phyloP scores from a whole-genome alignment of 2,888 invertebrate genomes.

The Nymphalis polychloros region DNA sequence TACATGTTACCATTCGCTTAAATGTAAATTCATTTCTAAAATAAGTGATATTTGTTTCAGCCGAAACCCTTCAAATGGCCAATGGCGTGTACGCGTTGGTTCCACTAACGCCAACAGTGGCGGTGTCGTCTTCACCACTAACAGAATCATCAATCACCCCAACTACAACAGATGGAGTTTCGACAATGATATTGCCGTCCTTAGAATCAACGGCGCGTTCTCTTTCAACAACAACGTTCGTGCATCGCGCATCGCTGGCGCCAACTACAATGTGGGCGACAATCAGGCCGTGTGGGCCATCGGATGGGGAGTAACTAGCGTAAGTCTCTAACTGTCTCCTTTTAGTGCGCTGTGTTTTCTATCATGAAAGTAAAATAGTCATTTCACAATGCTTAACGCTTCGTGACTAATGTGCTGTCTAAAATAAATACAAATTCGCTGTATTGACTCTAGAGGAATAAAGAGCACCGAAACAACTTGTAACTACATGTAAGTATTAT shows the following conservation, averaged over 20 bases:
- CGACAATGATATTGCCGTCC: constrained; percentile 58
- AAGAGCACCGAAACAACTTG: no score
- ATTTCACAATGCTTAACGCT: no score
- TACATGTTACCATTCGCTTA: no score
- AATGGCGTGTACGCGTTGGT: constrained; percentile 55
- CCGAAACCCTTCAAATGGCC: constrained; percentile 39
- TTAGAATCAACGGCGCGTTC: constrained; percentile 36
- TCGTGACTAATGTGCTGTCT: no score
- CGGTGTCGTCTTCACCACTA: constrained; percentile 44
- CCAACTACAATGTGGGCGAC: constrained; percentile 46
- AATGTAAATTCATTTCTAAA: no score
- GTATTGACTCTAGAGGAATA: no score
- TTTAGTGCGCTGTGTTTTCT: no score
- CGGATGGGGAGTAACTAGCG: constrained; percentile 49
- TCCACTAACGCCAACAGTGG: constrained; percentile 56
- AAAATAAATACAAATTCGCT: no score
- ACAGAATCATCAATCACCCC: constrained; percentile 50
- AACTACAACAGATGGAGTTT: constrained; percentile 48
- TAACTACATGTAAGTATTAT: no score
- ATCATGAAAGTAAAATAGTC: no score
- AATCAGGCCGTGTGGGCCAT: constrained; percentile 48
- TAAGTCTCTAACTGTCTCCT: constrained; percentile 36
- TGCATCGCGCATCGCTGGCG: constrained; percentile 44
- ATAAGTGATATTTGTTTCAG: constrained; percentile 39
- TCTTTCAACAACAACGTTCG: constrained; percentile 38